phyloP scores from a whole-genome alignment of 2,888 invertebrate species.

The Pheosia tremula region DNA sequence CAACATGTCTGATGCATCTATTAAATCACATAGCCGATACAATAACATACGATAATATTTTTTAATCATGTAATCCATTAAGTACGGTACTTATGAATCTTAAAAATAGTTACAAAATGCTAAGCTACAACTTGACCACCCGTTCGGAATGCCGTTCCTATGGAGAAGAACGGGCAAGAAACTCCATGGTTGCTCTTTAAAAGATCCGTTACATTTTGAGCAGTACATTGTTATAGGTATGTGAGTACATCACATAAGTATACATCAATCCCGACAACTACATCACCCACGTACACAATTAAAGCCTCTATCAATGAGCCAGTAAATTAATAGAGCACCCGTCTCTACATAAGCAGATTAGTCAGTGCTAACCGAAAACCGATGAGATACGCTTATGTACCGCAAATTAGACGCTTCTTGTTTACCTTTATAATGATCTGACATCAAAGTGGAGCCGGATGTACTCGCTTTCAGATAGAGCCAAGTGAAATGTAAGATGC shows the following conservation, averaged over 20 bases:
- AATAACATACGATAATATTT: too few relatives aligned
- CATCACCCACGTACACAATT: constrained; percentile 36
- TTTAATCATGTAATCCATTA: too few relatives aligned
- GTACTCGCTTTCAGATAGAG: constrained; percentile 37
- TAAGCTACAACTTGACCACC: too few relatives aligned
- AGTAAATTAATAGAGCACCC: constrained; percentile 61
- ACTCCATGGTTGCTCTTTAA: too few relatives aligned
- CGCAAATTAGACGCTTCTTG: constrained; percentile 70
- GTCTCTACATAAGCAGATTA: constrained; percentile 66
- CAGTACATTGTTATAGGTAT: too few relatives aligned
- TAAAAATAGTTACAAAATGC: too few relatives aligned
- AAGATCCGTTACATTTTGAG: too few relatives aligned
- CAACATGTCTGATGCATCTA: too few relatives aligned
- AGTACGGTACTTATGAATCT: too few relatives aligned
- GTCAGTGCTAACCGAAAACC: constrained; percentile 57
- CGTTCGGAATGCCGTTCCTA: too few relatives aligned
- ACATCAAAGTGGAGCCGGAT: constrained; percentile 62
- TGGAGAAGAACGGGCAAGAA: too few relatives aligned
- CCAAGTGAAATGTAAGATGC: not conserved
- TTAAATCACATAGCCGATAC: too few relatives aligned
- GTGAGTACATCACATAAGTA: not conserved
- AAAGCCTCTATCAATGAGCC: constrained; percentile 44
- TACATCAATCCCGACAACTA: constrained; percentile 19
- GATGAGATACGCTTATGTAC: constrained; percentile 62
- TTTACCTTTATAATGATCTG: constrained; percentile 68